A percentile compares a stretch with the other conserved stretches of the same genome.
These are phyloP conservation scores for Ceramica pisi DNA, from an alignment of 2,888 invertebrate genomes.

Conservation along the genomic window DNA sequence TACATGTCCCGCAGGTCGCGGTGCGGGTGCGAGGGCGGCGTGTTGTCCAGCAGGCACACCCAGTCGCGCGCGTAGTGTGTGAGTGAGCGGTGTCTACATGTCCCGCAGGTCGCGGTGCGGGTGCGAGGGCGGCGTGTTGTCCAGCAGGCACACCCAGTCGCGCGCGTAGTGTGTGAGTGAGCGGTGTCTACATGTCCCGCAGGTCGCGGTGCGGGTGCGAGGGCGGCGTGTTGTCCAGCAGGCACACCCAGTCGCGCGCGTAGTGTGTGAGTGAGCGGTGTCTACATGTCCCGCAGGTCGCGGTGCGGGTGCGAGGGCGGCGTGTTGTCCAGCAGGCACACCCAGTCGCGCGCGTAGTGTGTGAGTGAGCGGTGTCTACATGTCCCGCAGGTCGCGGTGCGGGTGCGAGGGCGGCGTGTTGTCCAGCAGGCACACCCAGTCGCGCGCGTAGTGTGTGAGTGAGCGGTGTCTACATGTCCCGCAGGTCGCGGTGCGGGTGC, in stretches of 20 bases:
- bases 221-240: background rate
- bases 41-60: too few relatives aligned
- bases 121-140: too few relatives aligned
- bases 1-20: too few relatives aligned
- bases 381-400: slow-evolving; percentile 1
- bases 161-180: background rate
- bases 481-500: too few relatives aligned
- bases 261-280: background rate
- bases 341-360: background rate
- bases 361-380: background rate
- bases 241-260: background rate
- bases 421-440: slow-evolving; percentile 2
- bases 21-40: too few relatives aligned
- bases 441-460: background rate
- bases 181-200: too few relatives aligned
- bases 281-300: background rate
- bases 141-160: too few relatives aligned
- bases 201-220: background rate
- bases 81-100: too few relatives aligned
- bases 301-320: background rate
- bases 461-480: too few relatives aligned
- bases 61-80: background rate
- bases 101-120: too few relatives aligned
- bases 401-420: slow-evolving; percentile 3
- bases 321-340: background rate